phyloP scores from a whole-genome alignment of 2,888 invertebrate genomes.

The Idaea aversata region DNA sequence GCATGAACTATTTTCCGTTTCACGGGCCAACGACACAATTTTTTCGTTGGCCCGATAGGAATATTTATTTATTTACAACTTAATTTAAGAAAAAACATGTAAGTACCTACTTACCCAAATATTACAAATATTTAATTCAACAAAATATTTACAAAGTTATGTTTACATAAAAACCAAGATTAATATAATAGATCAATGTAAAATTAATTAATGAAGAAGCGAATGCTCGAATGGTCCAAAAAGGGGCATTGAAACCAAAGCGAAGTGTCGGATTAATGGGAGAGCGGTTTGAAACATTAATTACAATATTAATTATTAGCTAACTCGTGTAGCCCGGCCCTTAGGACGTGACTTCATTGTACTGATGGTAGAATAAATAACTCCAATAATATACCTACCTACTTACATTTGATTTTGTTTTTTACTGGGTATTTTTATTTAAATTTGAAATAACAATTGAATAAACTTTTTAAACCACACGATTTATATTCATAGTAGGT shows the following conservation, averaged over 20 bases:
- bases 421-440: no score
- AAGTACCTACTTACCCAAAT: background rate
- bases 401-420: no score
- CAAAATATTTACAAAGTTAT: background rate
- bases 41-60: no score
- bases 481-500: no score
- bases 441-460: no score
- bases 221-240: slow-evolving; percentile 30
- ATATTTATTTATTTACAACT: no score
- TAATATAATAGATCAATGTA: slow-evolving; percentile 29
- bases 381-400: background rate
- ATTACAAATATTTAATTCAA: background rate
- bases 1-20: no score
- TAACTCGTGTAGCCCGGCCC: slow-evolving; percentile 66
- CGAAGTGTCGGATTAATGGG: slow-evolving; percentile 36
- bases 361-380: slow-evolving; percentile 27
- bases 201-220: slow-evolving; percentile 34
- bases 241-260: slow-evolving; percentile 31
- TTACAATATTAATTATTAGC: slow-evolving; percentile 79
- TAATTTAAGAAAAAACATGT: no score
- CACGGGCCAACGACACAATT: no score
- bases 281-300: slow-evolving; percentile 70
- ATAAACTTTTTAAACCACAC: no score
- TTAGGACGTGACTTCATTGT: slow-evolving; percentile 44
- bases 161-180: slow-evolving; percentile 6